A percentile compares a stretch with the other conserved stretches of the same genome.
These are phyloP conservation scores for Dreissena rostriformis DNA, from an alignment of 1,140 invertebrate genomes.

Conservation along the genomic window DNA sequence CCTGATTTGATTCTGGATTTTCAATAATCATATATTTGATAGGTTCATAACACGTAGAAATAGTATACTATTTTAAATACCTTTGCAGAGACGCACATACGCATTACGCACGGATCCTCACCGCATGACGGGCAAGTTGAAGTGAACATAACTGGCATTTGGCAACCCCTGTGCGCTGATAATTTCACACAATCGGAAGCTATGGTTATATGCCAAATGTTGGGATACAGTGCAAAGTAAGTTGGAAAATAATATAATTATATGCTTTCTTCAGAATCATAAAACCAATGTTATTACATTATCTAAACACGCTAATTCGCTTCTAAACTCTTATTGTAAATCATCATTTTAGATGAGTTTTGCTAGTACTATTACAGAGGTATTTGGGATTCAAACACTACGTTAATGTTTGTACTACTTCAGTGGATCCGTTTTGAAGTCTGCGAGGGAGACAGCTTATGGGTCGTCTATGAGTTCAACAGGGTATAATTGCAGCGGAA, in stretches of 20 bases:
- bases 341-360: neutral
- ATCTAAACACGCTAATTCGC: neutral
- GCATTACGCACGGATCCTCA: neutral
- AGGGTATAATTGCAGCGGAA: too few species aligned
- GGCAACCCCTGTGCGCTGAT: neutral
- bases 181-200: neutral
- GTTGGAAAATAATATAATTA: neutral
- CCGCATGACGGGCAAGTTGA: neutral
- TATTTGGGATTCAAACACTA: neutral
- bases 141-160: neutral
- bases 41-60: too few species aligned
- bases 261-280: neutral
- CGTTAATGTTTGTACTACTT: neutral
- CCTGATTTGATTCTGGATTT: too few species aligned
- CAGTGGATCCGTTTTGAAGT: too few species aligned
- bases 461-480: too few species aligned
- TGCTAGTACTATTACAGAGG: neutral
- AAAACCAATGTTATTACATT: neutral
- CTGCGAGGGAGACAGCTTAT: too few species aligned
- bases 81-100: neutral
- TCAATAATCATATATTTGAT: too few species aligned
- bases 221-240: conserved; percentile 12
- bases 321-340: neutral
- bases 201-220: neutral
- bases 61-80: too few species aligned